Evolutionary conservation across 2,888 invertebrate genomes (phyloP).

Genomic region (Dimorphilus gyrociliatus): DNA sequence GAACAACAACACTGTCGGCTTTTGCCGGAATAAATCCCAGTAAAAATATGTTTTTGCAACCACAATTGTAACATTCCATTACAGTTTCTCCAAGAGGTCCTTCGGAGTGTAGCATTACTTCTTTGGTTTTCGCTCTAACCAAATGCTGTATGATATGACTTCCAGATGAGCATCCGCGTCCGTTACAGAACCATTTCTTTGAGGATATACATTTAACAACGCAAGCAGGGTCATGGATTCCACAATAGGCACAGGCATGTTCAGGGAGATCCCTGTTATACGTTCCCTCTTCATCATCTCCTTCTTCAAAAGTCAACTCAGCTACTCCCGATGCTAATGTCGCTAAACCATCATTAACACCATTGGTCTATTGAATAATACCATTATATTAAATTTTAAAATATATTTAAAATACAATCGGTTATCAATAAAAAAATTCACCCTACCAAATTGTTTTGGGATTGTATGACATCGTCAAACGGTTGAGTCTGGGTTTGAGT

Average conservation of each 20-base stretch:
- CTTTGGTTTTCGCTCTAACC: conserved; percentile 97
- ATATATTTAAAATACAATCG: too few relatives aligned
- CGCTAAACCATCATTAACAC: conserved; percentile 40
- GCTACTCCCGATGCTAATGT: conserved; percentile 37
- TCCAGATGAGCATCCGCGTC: conserved; percentile 88
- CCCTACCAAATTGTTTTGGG: too few relatives aligned
- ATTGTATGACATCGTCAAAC: too few relatives aligned
- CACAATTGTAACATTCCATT: conserved; percentile 95
- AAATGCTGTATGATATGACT: conserved; percentile 95
- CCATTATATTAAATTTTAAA: too few relatives aligned
- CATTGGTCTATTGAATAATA: conserved; percentile 56
- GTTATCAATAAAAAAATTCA: too few relatives aligned
- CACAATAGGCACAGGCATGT: conserved; percentile 91
- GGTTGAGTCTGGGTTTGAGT: too few relatives aligned
- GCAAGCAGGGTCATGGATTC: conserved; percentile 88
- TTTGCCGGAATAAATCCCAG: conserved; percentile 98
- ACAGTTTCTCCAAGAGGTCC: conserved; percentile 94
- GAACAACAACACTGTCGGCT: conserved; percentile 89
- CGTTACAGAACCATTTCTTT: conserved; percentile 99
- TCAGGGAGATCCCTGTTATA: conserved; percentile 70
- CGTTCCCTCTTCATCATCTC: conserved; percentile 77
- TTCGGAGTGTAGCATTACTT: conserved; percentile 89
- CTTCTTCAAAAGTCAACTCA: conserved; percentile 74
- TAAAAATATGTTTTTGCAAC: conserved; percentile 91
- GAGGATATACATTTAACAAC: conserved; percentile 97